These are phyloP conservation scores for Caenorhabditis sinica DNA, from an alignment of 2,888 invertebrate species.

Conservation along the genomic window DNA sequence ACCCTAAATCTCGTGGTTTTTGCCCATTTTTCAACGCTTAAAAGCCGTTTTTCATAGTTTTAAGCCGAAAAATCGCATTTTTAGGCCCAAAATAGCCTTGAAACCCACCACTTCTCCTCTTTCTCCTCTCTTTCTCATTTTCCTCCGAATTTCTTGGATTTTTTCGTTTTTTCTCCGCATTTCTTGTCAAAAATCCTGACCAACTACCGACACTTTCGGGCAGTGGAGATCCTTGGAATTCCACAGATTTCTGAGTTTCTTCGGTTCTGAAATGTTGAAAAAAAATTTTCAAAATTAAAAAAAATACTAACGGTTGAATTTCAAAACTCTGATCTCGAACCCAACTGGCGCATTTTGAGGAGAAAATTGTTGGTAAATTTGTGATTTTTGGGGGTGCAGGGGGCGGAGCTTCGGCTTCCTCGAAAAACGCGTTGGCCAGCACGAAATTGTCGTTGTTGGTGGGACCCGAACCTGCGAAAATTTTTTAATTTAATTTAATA, in stretches of 20 bases:
- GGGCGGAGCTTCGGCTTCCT: not conserved
- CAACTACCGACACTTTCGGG: slow-evolving; percentile 9
- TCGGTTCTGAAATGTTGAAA: slow-evolving; percentile 18
- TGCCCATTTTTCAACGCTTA: too few relatives aligned
- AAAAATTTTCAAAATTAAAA: not conserved
- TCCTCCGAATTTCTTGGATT: slow-evolving; percentile 11
- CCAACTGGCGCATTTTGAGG: slow-evolving; percentile 19
- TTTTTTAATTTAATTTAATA: not conserved
- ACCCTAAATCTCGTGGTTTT: too few relatives aligned
- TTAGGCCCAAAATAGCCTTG: too few relatives aligned
- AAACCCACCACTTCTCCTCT: not conserved
- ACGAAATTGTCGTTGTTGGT: not conserved
- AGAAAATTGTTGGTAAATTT: not conserved
- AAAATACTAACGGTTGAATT: not conserved
- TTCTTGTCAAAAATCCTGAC: not conserved
- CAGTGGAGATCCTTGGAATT: slow-evolving; percentile 3
- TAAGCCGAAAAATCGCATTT: not conserved
- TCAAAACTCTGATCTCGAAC: slow-evolving; percentile 25
- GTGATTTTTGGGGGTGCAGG: not conserved
- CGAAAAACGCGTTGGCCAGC: slow-evolving; percentile 19
- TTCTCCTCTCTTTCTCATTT: not conserved
- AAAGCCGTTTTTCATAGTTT: not conserved
- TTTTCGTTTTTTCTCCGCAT: slow-evolving; percentile 14
- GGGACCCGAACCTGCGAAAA: not conserved
- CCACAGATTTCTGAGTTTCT: not conserved